Evolutionary conservation across 2,797 vertebrate species (phyloP), one percentile per base, ranked within the genome.

Genomic region (Botia almorhae): DNA sequence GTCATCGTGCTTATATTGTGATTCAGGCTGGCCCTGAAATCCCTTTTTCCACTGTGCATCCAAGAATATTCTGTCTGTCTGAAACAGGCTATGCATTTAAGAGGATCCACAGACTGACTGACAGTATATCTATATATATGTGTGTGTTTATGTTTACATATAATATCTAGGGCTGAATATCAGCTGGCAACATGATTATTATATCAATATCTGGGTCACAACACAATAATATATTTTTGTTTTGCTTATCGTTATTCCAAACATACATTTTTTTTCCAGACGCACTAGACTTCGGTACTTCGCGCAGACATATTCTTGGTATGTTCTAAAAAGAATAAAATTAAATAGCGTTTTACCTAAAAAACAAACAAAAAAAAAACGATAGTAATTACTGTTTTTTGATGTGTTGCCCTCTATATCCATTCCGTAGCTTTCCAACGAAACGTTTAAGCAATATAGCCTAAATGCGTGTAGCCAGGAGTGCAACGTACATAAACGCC

Each of bases 21-120:
- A 82, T 82, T 80, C 67, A 51, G 36, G 73, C 63, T 75, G 23
- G 60, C 72, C 43, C 81, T 74, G 26, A 74, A 76, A 64, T 80
- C 48, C 69, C 84, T 74, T 74, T 80, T 80, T 85, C 81, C 78
- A 85, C 68, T 36, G 55, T 51, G 33, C 12, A 7, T 64, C 68
- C 74, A 64, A 39, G 65, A 78, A 75, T 43, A 77, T 74, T 46
- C 50, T 56, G 21, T 17, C 78, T 50, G 58, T 46, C 23, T 14
- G 65, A 76, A 80, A 61, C 16, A 14, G 63, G 21, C 77, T 19
- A 50, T 19, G 36, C 21, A 79, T 70, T 65, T 75, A 64, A 71
- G 69, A 76, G 23, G 19, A 74, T 64, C 68, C 67, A 68, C 70
- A 85, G 69, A 46, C 60, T 72, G 16, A 78, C 43, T 39, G 56